Evolutionary conservation across 2,888 invertebrate genomes (phyloP), one percentile per base, ranked within the genome.

Genomic region (Sinhomidia bicolor): DNA sequence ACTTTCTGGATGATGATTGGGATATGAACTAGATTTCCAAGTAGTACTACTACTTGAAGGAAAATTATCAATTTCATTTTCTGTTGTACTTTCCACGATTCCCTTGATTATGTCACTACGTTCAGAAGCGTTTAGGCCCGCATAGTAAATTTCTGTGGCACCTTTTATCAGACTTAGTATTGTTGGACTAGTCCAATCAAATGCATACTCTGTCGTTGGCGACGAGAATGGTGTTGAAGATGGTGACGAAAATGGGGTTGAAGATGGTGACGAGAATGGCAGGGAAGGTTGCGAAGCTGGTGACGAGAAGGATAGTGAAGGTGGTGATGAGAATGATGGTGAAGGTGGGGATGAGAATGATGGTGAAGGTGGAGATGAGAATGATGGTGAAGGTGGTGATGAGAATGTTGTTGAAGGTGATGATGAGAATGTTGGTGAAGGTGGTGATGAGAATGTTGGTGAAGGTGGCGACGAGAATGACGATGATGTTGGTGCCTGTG

Each of bases 151-250:
- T 78, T 80, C 80, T 23, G n/a, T 80, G 1, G 80, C 36, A 1
- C 23, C 80, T 41, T 80, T 80, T 23, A 80, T 6, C 20, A 60
- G 29, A 41, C 23, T 47, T 12, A 60, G 4, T 1, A 80, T 20
- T 17, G 60, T 60, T 4, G 80, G 60, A 7, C 60, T 60, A 6
- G 57, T 80, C 60, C 60, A 60, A 41, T 60, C 80, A 80, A 80
- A n/a, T n/a, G n/a, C n/a, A n/a, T n/a, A n/a, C n/a, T n/a, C n/a
- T n/a, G n/a, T n/a, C n/a, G n/a, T n/a, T n/a, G n/a, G n/a, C n/a
- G n/a, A 7, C 23, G 54, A 54, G 5, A 4, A 54, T 54, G 62
- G 1, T 6, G 62, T 26, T 2, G 1, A 62, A 62, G 62, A 62
- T 29, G 62, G 3, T 9, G 62, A 60, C 23, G 62, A 2, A 14